A percentile compares a stretch with the other conserved stretches of the same genome.
phyloP scores from a whole-genome alignment of 2,888 invertebrate genomes.

The Neria commutata region DNA sequence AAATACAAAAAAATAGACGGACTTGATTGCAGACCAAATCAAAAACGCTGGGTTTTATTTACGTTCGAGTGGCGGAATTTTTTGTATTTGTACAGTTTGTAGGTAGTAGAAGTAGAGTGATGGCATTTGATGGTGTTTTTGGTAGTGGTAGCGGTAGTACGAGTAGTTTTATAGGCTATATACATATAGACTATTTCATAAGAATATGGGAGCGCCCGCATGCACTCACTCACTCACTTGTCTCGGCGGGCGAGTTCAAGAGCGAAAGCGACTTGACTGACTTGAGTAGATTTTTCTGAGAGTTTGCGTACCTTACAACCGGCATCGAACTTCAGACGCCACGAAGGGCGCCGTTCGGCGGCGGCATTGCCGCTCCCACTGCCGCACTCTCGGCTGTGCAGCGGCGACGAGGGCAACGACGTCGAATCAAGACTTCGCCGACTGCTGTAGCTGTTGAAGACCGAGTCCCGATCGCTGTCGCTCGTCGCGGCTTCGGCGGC shows the following conservation, averaged over 20 bases:
- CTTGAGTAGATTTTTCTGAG: constrained; percentile 19
- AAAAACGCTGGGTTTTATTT: too few species aligned
- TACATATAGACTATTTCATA: not conserved
- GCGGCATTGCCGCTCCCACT: constrained; percentile 33
- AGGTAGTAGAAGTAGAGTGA: too few species aligned
- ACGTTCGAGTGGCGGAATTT: too few species aligned
- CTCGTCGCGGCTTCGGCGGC: constrained; percentile 11
- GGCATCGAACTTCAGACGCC: constrained; percentile 89
- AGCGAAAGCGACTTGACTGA: not conserved
- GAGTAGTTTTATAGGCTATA: too few species aligned
- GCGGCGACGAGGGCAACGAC: constrained; percentile 41
- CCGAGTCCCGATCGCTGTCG: constrained; percentile 37
- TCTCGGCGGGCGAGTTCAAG: not conserved
- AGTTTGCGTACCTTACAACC: constrained; percentile 78
- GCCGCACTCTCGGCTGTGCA: constrained; percentile 29
- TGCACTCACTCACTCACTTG: too few species aligned
- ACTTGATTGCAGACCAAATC: too few species aligned
- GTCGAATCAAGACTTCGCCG: constrained; percentile 38
- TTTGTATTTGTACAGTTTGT: too few species aligned
- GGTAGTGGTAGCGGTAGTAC: not conserved
- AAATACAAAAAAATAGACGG: too few species aligned
- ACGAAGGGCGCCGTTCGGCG: constrained; percentile 84
- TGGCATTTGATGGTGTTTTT: not conserved
- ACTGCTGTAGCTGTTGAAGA: constrained; percentile 35
- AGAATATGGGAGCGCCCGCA: not conserved